Evolutionary conservation across 2,888 invertebrate genomes (phyloP).

Genomic region (Eucera pruinosa): DNA sequence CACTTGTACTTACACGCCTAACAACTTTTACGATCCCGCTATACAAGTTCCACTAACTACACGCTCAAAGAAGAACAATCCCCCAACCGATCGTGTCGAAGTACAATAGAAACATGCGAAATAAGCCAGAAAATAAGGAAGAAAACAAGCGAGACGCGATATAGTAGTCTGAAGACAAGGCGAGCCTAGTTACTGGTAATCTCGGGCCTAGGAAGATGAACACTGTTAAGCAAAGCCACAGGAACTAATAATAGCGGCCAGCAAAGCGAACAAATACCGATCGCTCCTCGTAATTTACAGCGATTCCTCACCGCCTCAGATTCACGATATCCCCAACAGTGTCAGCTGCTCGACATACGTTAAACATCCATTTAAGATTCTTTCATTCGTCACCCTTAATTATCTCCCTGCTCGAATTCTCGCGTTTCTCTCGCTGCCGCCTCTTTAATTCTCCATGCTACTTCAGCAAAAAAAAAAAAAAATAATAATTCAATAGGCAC

Average conservation of each 20-base stretch:
- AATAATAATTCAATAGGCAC: conserved; percentile 56
- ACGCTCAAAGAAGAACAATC: too few species aligned
- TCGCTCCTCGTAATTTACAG: conserved; percentile 53
- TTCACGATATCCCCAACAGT: conserved; percentile 11
- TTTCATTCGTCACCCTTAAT: conserved; percentile 60
- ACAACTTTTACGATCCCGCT: too few species aligned
- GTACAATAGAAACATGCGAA: neutral
- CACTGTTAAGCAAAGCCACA: conserved; percentile 5
- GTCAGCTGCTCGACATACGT: conserved; percentile 32
- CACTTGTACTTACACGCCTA: too few species aligned
- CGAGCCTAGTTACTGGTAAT: neutral
- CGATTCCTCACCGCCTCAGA: conserved; percentile 48
- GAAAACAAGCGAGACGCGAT: neutral
- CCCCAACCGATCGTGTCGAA: conserved; percentile 1
- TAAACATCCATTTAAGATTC: conserved; percentile 60
- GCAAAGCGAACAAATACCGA: conserved; percentile 39
- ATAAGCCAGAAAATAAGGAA: neutral
- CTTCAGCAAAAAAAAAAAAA: conserved; percentile 43
- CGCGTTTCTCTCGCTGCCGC: conserved; percentile 21
- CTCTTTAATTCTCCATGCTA: conserved; percentile 14
- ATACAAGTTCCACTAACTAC: too few species aligned
- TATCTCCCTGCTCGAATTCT: conserved; percentile 55
- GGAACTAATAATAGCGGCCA: neutral
- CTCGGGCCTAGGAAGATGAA: neutral
- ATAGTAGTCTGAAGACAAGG: conserved; percentile 3